A percentile compares a stretch with the other conserved stretches of the same genome.
phyloP scores from a whole-genome alignment of 2,113 vertebrate genomes.

The Chionodraco myersi region DNA sequence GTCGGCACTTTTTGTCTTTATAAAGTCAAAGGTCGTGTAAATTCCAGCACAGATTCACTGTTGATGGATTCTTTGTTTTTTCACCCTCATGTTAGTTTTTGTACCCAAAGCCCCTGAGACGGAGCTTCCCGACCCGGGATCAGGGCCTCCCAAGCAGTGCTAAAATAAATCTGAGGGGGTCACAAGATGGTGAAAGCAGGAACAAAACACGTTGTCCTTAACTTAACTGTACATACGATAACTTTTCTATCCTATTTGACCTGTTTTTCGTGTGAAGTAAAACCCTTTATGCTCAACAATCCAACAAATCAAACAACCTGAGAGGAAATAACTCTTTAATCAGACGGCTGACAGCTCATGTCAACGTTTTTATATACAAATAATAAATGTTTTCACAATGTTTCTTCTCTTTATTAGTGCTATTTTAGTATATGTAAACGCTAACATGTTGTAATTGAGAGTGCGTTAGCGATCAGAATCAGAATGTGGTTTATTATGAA shows the following conservation, averaged over 20 bases:
- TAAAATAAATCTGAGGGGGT: background rate
- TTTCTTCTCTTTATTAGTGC: background rate
- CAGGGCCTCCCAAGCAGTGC: background rate
- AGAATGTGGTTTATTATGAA: no score
- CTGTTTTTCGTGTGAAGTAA: background rate
- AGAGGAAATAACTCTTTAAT: background rate
- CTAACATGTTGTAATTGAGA: no score
- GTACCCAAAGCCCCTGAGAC: background rate
- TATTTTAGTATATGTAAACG: no score
- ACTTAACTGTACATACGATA: background rate
- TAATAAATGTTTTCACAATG: background rate
- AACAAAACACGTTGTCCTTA: background rate
- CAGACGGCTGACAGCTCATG: background rate
- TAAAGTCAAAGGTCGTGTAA: conserved; percentile 36
- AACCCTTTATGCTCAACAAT: background rate
- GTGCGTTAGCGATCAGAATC: no score
- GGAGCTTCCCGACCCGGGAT: background rate
- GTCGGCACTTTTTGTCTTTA: conserved; percentile 15
- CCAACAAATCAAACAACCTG: background rate
- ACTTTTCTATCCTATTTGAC: background rate
- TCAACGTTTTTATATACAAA: background rate
- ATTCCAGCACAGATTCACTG: background rate
- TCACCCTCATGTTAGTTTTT: conserved; percentile 12
- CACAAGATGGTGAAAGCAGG: background rate
- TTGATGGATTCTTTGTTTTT: conserved; percentile 11